Evolutionary conservation across 1,140 invertebrate species (phyloP).

Genomic region (Vollenhovia emeryi): DNA sequence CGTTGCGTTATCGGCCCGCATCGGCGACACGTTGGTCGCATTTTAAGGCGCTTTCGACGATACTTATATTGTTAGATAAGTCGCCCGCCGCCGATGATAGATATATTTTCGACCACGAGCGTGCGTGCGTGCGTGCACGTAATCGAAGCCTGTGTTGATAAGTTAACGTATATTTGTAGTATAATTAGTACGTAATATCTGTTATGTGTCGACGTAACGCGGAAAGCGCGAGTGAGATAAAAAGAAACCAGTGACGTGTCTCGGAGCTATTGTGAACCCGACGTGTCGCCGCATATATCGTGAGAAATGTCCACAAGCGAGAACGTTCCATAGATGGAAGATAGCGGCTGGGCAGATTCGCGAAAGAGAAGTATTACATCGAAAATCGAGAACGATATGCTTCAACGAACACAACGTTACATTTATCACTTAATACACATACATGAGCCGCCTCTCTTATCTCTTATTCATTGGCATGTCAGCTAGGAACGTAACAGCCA

Average conservation of each 20-base stretch:
- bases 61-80: background rate
- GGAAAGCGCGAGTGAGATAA: background rate
- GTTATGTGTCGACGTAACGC: background rate
- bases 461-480: conserved; percentile 10
- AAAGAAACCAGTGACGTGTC: background rate
- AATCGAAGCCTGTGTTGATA: background rate
- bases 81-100: background rate
- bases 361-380: background rate
- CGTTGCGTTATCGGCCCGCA: conserved; percentile 35
- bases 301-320: background rate
- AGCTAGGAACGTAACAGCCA: background rate
- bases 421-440: background rate
- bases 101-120: background rate
- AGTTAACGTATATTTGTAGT: background rate
- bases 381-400: conserved; percentile 2
- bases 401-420: background rate
- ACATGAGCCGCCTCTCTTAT: background rate
- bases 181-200: background rate
- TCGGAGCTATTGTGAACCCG: no score
- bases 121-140: background rate
- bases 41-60: conserved; percentile 20
- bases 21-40: background rate
- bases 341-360: background rate
- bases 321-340: background rate
- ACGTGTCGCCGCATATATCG: no score